A percentile compares a stretch with the other conserved stretches of the same genome.
phyloP scores from a whole-genome alignment of 1,140 invertebrate genomes.

The Marisa cornuarietis region DNA sequence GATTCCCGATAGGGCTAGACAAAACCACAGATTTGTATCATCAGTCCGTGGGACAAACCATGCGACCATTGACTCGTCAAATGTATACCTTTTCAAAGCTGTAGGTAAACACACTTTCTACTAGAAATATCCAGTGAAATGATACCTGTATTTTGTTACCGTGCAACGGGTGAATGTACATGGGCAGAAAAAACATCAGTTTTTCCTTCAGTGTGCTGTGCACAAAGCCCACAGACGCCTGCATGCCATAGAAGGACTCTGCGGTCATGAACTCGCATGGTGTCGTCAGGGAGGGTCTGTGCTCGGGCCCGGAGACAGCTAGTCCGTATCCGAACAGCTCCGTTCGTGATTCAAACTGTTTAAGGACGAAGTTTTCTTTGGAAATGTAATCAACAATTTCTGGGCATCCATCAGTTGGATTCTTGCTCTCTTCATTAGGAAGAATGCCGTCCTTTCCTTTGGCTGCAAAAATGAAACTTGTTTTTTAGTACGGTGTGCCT shows the following conservation, averaged over 20 bases:
- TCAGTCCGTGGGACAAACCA: no score
- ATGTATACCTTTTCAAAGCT: no score
- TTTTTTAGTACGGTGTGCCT: no score
- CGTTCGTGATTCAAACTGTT: conserved; percentile 37
- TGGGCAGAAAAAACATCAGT: conserved; percentile 50
- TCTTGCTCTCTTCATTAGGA: no score
- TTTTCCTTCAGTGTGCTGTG: conserved; percentile 56
- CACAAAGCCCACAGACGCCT: conserved; percentile 44
- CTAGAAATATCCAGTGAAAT: no score
- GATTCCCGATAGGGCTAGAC: no score
- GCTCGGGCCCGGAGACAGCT: conserved; percentile 46
- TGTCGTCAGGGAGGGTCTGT: conserved; percentile 48
- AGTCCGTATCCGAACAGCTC: conserved; percentile 54
- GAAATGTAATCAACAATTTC: conserved; percentile 55
- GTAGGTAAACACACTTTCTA: no score
- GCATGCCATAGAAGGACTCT: conserved; percentile 49
- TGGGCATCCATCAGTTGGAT: neutral
- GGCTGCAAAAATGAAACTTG: neutral
- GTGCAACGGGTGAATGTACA: conserved; percentile 52
- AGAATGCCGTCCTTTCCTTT: neutral
- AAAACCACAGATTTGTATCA: no score
- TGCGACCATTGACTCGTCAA: no score
- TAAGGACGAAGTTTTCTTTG: conserved; percentile 42
- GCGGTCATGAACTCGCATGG: conserved; percentile 52
- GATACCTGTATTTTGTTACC: conserved; percentile 37